Percentiles rank a stretch among this genome's conserved stretches.
Conservation (phyloP, 1,140 invertebrate species). For the Tetramorium parvispinum region DNA sequence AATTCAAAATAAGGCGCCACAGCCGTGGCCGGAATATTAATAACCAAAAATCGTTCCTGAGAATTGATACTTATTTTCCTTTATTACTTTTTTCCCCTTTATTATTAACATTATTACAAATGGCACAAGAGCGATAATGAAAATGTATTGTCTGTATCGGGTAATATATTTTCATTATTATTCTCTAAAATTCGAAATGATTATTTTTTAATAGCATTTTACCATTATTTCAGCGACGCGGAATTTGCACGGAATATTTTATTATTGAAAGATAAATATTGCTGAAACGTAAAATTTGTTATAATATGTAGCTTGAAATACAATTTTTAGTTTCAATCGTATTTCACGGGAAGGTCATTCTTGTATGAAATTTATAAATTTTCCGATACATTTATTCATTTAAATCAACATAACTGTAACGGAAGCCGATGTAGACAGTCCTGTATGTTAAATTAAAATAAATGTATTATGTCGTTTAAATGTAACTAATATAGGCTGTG, state of each 20-base stretch:
- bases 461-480: constrained; percentile 48
- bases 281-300: constrained; percentile 41
- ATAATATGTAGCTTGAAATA: constrained; percentile 25
- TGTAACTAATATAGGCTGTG: constrained; percentile 60
- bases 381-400: constrained; percentile 56
- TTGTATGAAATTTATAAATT: constrained; percentile 61
- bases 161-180: constrained; percentile 6
- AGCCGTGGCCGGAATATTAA: constrained; percentile 80
- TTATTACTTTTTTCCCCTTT: neutral
- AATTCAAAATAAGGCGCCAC: constrained; percentile 76
- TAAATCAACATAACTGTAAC: constrained; percentile 48
- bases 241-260: constrained; percentile 60
- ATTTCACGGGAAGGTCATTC: constrained; percentile 15
- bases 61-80: constrained; percentile 16
- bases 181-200: neutral
- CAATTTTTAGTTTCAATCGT: constrained; percentile 42
- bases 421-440: constrained; percentile 3
- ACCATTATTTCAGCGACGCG: constrained; percentile 14
- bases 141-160: neutral
- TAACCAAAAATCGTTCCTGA: constrained; percentile 55
- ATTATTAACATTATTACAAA: neutral
- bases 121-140: neutral
- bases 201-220: constrained; percentile 31
- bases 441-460: constrained; percentile 48
- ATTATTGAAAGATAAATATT: constrained; percentile 60